phyloP scores from a whole-genome alignment of 2,888 invertebrate species.

The Malthinus flaveolus region DNA sequence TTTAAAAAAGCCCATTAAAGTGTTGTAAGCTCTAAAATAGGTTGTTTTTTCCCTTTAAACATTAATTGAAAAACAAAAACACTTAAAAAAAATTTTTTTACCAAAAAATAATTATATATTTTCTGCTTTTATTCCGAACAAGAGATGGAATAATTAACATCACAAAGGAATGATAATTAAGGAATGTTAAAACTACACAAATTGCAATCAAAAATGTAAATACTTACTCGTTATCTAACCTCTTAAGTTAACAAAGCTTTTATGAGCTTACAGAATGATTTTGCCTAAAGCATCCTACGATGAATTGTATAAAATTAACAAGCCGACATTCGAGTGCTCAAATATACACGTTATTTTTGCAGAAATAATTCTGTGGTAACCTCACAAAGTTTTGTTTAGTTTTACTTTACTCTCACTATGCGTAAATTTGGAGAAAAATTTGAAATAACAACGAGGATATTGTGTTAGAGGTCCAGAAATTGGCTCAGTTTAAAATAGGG shows the following conservation, averaged over 20 bases:
- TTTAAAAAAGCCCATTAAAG: constrained; percentile 13
- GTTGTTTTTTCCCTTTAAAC: constrained; percentile 18
- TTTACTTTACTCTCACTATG: no score
- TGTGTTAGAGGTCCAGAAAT: no score
- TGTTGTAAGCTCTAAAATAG: constrained; percentile 9
- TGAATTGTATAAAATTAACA: constrained; percentile 6
- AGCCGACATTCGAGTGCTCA: background rate
- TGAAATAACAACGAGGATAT: no score
- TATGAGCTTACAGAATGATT: constrained; percentile 19
- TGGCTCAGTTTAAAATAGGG: no score
- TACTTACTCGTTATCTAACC: constrained; percentile 23
- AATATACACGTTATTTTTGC: background rate
- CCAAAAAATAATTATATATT: constrained; percentile 8
- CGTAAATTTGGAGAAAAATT: no score
- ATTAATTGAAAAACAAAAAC: constrained; percentile 19
- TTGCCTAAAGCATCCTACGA: constrained; percentile 10
- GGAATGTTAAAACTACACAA: constrained; percentile 26
- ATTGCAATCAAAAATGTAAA: constrained; percentile 31
- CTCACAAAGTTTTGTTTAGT: no score
- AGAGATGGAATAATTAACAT: constrained; percentile 24
- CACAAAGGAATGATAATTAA: constrained; percentile 26
- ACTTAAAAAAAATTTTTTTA: constrained; percentile 11
- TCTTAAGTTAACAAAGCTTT: constrained; percentile 26
- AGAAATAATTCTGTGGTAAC: no score
- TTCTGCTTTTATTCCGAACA: constrained; percentile 19